Base-by-base conservation (phyloP, 23 tunicate species). In the Styela plicata region DNA sequence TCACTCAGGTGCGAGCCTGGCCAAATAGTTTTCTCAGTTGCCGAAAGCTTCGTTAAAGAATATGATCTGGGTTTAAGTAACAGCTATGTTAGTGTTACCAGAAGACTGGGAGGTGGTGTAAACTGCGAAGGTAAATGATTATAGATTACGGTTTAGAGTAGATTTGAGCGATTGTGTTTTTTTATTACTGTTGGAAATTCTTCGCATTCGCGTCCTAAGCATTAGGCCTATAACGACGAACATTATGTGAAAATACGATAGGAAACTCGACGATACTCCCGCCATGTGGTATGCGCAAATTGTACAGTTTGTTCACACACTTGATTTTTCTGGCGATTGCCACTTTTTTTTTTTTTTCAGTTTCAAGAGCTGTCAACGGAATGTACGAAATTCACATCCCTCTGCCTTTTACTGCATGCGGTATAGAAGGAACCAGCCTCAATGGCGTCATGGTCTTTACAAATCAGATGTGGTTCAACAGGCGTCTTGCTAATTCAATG, bases 401-500 rank as follows among this genome's bases (percentile, higher is more conserved):
- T 2, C 24, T 69, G 10, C 89, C 89, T 3, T 85, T 85, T 33
- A 25, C 44, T 29, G 18, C 53, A 16, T 86, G 89, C 34, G 64
- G 52, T 2, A 86, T 71, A 22, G 52, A 34, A 32, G 31, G 29
- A 24, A 31, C 7, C 3, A 0, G 25, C 2, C 31, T 24, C 63
- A 65, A 36, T 0, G 75, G 27, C 7, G 61, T 21, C 10, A 34
- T 29, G 24, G 52, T 57, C 10, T 65, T 79, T 52, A 31, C 89
- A 1, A 79, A 80, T 77, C 67, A 69, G 22, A 69, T 86, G 34
- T 86, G 89, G 89, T 52, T 86, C 53, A 86, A 86, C 61, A 52
- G 64, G 1, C 65, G 69, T 1, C 24, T 68, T 16, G 13, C 63
- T 17, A 73, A 53, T 68, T 28, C 53, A 21, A 1, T 2, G 5